These are phyloP conservation scores for Sebastes variabilis DNA, from an alignment of 2,797 vertebrate genomes.

Conservation along the genomic window DNA sequence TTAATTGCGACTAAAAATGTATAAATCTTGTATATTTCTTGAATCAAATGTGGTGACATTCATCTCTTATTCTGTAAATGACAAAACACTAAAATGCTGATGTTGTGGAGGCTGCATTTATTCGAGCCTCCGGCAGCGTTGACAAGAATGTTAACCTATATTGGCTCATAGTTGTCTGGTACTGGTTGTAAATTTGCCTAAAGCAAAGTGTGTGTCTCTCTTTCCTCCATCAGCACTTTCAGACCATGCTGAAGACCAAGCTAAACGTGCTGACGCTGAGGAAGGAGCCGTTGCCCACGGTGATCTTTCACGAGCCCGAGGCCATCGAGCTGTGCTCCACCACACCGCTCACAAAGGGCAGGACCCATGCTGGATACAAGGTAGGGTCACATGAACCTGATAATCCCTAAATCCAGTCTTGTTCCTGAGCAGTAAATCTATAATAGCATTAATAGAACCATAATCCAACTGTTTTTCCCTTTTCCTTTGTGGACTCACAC, in stretches of 20 bases:
- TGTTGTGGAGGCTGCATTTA: not conserved
- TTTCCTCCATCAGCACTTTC: slow-evolving; percentile 90
- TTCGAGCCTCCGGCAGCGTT: not conserved
- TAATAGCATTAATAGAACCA: slow-evolving; percentile 58
- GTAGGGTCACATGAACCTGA: slow-evolving; percentile 76
- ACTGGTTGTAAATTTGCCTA: not conserved
- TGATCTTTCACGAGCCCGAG: slow-evolving; percentile 98
- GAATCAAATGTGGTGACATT: not conserved
- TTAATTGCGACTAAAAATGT: too few species aligned
- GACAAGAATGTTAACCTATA: not conserved
- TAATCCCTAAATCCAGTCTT: slow-evolving; percentile 57
- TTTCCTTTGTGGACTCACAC: slow-evolving; percentile 14
- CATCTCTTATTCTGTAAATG: not conserved
- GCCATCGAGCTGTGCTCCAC: slow-evolving; percentile 97
- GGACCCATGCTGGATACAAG: slow-evolving; percentile 92
- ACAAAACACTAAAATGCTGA: not conserved
- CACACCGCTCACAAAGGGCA: slow-evolving; percentile 89
- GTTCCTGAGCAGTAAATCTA: slow-evolving; percentile 41
- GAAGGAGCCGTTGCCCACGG: slow-evolving; percentile 95
- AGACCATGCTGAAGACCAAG: slow-evolving; percentile 99
- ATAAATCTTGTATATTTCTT: not conserved
- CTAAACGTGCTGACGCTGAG: slow-evolving; percentile 97
- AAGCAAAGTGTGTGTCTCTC: slow-evolving; percentile 24
- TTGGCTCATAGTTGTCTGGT: not conserved
- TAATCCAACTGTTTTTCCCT: slow-evolving; percentile 55